These are phyloP conservation scores for Dolichomitus sp. DNA, from an alignment of 2,888 invertebrate genomes.

Conservation along the genomic window DNA sequence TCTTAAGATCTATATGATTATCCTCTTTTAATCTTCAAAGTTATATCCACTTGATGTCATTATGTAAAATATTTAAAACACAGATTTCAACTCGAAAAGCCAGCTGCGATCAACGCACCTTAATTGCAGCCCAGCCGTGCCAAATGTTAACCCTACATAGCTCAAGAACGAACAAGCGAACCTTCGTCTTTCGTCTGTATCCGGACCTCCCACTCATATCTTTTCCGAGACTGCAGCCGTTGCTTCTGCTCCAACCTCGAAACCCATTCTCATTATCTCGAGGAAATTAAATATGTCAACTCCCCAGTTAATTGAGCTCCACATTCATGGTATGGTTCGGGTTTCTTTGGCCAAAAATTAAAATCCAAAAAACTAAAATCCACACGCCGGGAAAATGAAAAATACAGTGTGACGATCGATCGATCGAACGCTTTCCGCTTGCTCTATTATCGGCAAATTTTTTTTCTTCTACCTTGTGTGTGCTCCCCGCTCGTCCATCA, in stretches of 20 bases:
- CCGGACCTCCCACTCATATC: conserved; percentile 79
- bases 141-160: conserved; percentile 18
- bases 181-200: conserved; percentile 28
- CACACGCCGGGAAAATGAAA: conserved; percentile 47
- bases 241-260: conserved; percentile 70
- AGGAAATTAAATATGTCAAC: conserved; percentile 85
- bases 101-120: not conserved
- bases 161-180: conserved; percentile 34
- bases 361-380: conserved; percentile 36
- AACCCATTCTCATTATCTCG: conserved; percentile 82
- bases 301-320: conserved; percentile 80
- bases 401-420: conserved; percentile 61
- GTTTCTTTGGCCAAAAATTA: conserved; percentile 23
- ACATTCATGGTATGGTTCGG: conserved; percentile 11
- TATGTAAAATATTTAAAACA: no score
- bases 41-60: no score
- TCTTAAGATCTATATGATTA: no score
- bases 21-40: no score
- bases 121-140: not conserved
- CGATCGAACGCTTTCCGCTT: conserved; percentile 54
- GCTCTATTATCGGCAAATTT: conserved; percentile 70
- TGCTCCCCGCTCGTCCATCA: conserved; percentile 71
- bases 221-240: conserved; percentile 60
- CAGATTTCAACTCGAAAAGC: no score
- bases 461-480: conserved; percentile 48